These are phyloP conservation scores for Acanthosepion pharaonis DNA, from an alignment of 2,888 invertebrate species.

Conservation along the genomic window DNA sequence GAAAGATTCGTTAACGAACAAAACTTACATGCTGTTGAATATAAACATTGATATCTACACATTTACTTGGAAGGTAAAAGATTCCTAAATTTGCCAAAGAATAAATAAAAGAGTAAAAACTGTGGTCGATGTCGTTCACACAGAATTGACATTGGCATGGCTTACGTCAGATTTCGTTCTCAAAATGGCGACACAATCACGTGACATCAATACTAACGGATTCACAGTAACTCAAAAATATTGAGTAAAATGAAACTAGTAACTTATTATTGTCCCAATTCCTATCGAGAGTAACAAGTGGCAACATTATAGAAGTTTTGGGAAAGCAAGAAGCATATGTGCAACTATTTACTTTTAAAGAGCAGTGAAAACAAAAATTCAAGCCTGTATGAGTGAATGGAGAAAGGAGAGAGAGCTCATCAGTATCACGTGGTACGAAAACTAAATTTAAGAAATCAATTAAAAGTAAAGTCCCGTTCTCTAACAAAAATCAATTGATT, in stretches of 20 bases:
- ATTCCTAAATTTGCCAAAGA: neutral
- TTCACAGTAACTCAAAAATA: neutral
- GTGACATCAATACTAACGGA: slow-evolving; percentile 10
- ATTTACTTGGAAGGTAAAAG: neutral
- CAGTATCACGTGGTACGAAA: neutral
- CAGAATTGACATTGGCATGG: neutral
- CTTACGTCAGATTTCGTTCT: slow-evolving; percentile 18
- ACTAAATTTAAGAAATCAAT: neutral
- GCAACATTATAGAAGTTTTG: neutral
- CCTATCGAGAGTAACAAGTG: neutral
- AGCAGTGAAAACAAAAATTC: neutral
- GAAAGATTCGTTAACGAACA: neutral
- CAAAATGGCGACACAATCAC: slow-evolving; percentile 10
- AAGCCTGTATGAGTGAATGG: neutral
- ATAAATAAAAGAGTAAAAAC: neutral
- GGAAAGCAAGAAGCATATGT: neutral
- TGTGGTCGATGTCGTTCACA: neutral
- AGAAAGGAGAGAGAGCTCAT: no score
- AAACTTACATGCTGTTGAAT: neutral
- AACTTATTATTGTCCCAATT: neutral
- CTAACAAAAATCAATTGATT: neutral
- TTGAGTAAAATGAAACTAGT: neutral
- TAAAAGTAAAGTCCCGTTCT: neutral
- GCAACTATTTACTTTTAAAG: neutral
- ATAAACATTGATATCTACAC: neutral